Evolutionary conservation across 2,797 vertebrate species (phyloP).

Genomic region (Acropternis orthonyx): DNA sequence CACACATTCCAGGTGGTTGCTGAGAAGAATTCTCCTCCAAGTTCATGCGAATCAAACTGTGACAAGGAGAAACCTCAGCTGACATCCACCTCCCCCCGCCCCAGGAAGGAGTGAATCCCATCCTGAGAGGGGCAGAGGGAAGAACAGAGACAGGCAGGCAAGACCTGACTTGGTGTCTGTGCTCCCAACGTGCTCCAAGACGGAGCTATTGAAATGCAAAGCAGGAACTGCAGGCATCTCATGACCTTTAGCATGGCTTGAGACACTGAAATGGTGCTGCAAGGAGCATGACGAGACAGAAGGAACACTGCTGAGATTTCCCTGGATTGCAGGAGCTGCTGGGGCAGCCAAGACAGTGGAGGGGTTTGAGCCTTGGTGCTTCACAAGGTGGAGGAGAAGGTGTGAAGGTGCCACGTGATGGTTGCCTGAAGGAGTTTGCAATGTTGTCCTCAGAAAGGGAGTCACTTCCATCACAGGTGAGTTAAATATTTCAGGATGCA

Average conservation of each 20-base stretch:
- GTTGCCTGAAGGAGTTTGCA: neutral
- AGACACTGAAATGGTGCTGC: neutral
- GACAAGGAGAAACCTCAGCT: slow-evolving; percentile 18
- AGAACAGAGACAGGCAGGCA: neutral
- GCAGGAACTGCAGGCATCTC: neutral
- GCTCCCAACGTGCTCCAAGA: neutral
- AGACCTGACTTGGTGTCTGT: neutral
- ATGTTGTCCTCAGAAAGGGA: neutral
- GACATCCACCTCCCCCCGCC: neutral
- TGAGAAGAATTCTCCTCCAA: slow-evolving; percentile 30
- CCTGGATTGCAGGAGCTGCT: neutral
- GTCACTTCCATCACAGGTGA: neutral
- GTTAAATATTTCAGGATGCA: neutral
- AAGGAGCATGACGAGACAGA: neutral
- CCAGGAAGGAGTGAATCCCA: neutral
- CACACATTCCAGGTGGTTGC: slow-evolving; percentile 53
- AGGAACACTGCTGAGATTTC: neutral
- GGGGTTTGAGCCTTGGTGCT: neutral
- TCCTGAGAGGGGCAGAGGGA: neutral
- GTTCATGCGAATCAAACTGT: slow-evolving; percentile 9
- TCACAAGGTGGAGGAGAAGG: neutral
- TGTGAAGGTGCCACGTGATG: neutral
- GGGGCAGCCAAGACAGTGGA: neutral
- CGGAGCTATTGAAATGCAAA: neutral
- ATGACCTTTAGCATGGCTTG: neutral